Evolutionary conservation across 2,888 invertebrate genomes (phyloP).

Genomic region (Platerodrilus igneus): DNA sequence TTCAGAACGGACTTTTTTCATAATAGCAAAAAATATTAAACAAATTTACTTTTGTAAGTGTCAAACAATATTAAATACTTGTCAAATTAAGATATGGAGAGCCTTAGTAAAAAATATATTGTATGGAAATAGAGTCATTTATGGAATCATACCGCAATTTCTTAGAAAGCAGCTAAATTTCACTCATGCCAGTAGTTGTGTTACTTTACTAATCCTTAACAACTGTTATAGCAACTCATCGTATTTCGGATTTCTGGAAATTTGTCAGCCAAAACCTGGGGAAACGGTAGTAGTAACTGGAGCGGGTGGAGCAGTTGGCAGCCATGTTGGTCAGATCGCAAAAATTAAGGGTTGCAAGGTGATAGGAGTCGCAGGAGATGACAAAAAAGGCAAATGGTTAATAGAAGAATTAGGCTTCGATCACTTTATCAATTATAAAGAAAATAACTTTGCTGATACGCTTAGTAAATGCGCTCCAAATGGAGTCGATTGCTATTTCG

Average conservation of each 20-base stretch:
- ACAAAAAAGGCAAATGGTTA: slow-evolving; percentile 67
- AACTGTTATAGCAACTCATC: slow-evolving; percentile 67
- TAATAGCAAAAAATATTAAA: no score
- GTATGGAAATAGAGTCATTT: no score
- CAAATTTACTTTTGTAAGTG: no score
- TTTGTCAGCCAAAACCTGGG: slow-evolving; percentile 66
- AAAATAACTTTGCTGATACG: slow-evolving; percentile 50
- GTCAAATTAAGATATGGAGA: no score
- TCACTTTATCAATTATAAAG: slow-evolving; percentile 68
- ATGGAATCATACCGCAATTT: no score
- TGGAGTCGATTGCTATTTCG: slow-evolving; percentile 72
- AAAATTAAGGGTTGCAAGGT: slow-evolving; percentile 67
- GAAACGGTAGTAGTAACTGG: slow-evolving; percentile 69
- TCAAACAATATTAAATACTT: no score
- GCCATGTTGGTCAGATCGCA: slow-evolving; percentile 72
- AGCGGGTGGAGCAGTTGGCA: slow-evolving; percentile 76
- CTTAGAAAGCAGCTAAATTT: no score
- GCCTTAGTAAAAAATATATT: no score
- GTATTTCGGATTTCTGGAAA: slow-evolving; percentile 68
- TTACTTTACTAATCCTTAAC: no score
- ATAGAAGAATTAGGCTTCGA: slow-evolving; percentile 61
- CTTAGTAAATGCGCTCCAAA: slow-evolving; percentile 60
- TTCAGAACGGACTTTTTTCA: no score
- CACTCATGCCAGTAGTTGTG: no score
- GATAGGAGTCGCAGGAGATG: slow-evolving; percentile 66